Percentiles rank a stretch among this genome's conserved stretches.
phyloP scores from a whole-genome alignment of 2,797 vertebrate species.

The Spinus olivaceus region DNA sequence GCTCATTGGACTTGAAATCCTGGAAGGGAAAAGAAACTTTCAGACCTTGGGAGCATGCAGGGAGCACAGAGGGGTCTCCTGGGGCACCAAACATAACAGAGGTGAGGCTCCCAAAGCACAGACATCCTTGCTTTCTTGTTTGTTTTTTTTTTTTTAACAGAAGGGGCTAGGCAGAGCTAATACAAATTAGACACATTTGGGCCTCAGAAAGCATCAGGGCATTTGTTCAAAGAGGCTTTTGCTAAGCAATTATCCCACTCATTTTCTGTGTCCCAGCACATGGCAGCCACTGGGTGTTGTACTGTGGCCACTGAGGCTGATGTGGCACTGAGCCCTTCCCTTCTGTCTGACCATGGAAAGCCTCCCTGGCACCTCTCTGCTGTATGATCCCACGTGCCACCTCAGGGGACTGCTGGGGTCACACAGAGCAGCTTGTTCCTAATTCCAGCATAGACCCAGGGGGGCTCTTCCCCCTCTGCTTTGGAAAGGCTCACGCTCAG shows the following conservation, averaged over 20 bases:
- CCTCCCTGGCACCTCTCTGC: background rate
- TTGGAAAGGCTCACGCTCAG: background rate
- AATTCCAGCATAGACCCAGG: background rate
- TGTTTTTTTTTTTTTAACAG: background rate
- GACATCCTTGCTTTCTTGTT: background rate
- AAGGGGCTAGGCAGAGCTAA: background rate
- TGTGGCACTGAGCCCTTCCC: background rate
- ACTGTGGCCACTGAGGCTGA: background rate
- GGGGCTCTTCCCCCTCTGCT: background rate
- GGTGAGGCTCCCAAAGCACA: background rate
- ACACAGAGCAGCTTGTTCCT: background rate
- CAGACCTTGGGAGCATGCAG: background rate
- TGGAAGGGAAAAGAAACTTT: slow-evolving; percentile 49
- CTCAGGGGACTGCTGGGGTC: background rate
- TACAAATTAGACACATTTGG: background rate
- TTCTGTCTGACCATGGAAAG: background rate
- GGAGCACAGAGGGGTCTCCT: background rate
- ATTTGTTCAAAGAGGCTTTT: background rate
- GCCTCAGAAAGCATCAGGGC: background rate
- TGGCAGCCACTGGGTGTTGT: background rate
- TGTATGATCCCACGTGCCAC: fast-evolving
- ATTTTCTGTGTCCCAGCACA: background rate
- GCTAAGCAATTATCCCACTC: background rate
- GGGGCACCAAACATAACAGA: background rate
- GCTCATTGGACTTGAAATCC: slow-evolving; percentile 91